phyloP scores from a whole-genome alignment of 2,113 vertebrate species.

The Octodon degus region DNA sequence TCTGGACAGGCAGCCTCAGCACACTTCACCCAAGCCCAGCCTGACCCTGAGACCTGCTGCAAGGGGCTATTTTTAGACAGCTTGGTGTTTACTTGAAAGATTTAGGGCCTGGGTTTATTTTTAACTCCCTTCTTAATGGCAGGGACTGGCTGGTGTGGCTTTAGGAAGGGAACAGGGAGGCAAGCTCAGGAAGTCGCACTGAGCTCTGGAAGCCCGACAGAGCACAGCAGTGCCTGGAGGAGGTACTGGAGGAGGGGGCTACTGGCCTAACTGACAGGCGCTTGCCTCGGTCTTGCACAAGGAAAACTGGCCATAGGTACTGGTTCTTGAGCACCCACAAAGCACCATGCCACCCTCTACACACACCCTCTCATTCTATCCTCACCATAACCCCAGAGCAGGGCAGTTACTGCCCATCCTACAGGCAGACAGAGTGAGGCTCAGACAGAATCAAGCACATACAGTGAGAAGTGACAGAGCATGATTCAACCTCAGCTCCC shows the following conservation, averaged over 20 bases:
- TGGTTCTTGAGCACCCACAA: not conserved
- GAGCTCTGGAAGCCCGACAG: constrained; percentile 42
- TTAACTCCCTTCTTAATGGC: constrained; percentile 62
- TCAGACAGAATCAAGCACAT: not conserved
- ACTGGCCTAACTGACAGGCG: not conserved
- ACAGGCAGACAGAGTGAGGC: not conserved
- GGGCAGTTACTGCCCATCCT: not conserved
- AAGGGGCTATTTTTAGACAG: constrained; percentile 67
- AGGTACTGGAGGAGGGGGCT: not conserved
- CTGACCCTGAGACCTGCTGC: constrained; percentile 43
- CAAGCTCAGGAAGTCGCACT: constrained; percentile 30
- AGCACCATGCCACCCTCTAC: not conserved
- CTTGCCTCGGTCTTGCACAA: rapidly evolving
- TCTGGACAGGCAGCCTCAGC: not conserved
- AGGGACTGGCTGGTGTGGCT: not conserved
- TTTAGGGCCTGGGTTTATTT: constrained; percentile 72
- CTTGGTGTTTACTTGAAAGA: constrained; percentile 72
- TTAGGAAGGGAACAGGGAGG: constrained; percentile 66
- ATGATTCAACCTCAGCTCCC: not conserved
- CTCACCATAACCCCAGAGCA: not conserved
- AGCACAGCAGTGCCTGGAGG: not conserved
- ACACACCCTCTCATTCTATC: not conserved
- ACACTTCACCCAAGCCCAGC: not conserved
- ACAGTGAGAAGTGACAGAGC: not conserved
- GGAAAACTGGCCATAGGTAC: not conserved